phyloP scores from a whole-genome alignment of 2,888 invertebrate genomes.

The Cordilura impudica region DNA sequence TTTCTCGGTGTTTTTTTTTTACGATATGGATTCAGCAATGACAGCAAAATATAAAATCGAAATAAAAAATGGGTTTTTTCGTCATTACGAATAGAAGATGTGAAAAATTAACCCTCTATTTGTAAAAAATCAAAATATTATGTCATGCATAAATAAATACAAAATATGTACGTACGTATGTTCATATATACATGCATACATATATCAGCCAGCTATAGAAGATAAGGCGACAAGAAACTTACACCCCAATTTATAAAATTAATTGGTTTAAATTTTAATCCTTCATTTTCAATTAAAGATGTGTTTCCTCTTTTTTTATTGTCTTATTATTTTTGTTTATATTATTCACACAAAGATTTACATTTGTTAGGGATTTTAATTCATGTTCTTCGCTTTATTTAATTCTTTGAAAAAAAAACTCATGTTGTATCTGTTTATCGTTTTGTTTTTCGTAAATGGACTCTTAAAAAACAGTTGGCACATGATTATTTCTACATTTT shows the following conservation, averaged over 20 bases:
- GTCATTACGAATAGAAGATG: slow-evolving; percentile 21
- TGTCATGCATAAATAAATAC: slow-evolving; percentile 47
- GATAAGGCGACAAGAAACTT: slow-evolving; percentile 35
- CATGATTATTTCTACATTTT: slow-evolving; percentile 55
- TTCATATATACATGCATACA: background rate
- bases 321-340: slow-evolving; percentile 16
- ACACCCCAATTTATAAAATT: slow-evolving; percentile 57
- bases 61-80: slow-evolving; percentile 20
- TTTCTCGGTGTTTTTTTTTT: background rate
- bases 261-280: slow-evolving; percentile 61
- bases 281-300: slow-evolving; percentile 62
- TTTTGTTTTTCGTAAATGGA: slow-evolving; percentile 48
- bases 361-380: slow-evolving; percentile 25
- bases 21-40: background rate
- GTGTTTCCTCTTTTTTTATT: slow-evolving; percentile 2
- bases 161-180: background rate
- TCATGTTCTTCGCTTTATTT: slow-evolving; percentile 47
- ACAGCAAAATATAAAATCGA: background rate
- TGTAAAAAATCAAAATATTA: slow-evolving; percentile 54
- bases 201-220: background rate
- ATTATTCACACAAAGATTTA: slow-evolving; percentile 24
- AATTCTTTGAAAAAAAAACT: slow-evolving; percentile 22
- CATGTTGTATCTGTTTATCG: slow-evolving; percentile 12
- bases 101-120: slow-evolving; percentile 40
- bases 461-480: slow-evolving; percentile 62